Percentiles rank a stretch among this genome's conserved stretches.
Conservation (phyloP, 2,888 invertebrate genomes). For the Diadromus collaris region DNA sequence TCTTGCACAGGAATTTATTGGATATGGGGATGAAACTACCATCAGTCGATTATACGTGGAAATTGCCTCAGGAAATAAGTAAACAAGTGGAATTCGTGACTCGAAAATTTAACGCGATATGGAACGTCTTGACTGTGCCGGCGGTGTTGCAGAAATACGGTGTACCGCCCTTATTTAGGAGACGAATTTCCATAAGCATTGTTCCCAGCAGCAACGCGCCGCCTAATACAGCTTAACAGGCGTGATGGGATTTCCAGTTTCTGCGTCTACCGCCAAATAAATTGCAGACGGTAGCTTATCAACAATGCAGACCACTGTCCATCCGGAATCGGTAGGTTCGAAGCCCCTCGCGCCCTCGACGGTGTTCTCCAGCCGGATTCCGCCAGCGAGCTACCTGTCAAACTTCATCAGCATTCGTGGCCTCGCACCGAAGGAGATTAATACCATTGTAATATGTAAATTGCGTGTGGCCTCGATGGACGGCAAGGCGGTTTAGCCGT, state of each 20-base stretch:
- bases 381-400: constrained; percentile 66
- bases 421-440: constrained; percentile 69
- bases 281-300: constrained; percentile 50
- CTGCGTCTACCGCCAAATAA: constrained; percentile 29
- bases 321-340: constrained; percentile 5
- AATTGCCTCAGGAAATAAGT: constrained; percentile 25
- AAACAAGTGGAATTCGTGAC: neutral
- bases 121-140: neutral
- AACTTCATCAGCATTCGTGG: constrained; percentile 71
- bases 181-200: constrained; percentile 34
- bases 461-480: constrained; percentile 61
- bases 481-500: constrained; percentile 33
- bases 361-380: constrained; percentile 1
- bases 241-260: constrained; percentile 29
- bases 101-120: neutral
- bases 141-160: neutral
- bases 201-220: neutral
- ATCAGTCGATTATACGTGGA: constrained; percentile 7
- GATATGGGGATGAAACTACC: neutral
- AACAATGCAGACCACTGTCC: constrained; percentile 54
- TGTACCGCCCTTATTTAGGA: neutral
- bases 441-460: constrained; percentile 78
- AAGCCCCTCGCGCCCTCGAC: constrained; percentile 15
- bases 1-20: constrained; percentile 33
- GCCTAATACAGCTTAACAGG: neutral